phyloP scores from a whole-genome alignment of 2,888 invertebrate species.

The Aphidoletes aphidimyza region DNA sequence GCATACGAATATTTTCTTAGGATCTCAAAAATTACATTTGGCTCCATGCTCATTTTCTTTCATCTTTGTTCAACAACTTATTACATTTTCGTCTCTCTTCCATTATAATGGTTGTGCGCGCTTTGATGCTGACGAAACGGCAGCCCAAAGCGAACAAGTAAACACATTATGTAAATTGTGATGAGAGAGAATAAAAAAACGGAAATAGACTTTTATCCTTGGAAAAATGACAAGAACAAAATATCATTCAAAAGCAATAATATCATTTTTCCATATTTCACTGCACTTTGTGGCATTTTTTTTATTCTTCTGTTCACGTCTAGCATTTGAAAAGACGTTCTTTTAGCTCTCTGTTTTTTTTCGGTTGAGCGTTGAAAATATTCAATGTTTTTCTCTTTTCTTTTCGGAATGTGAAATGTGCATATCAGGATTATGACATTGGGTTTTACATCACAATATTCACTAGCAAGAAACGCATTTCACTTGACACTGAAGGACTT shows the following conservation, averaged over 20 bases:
- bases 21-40: too few species aligned
- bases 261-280: conserved; percentile 22
- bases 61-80: not conserved
- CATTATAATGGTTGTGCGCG: not conserved
- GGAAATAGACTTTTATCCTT: not conserved
- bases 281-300: conserved; percentile 1
- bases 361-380: not conserved
- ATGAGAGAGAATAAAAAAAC: too few species aligned
- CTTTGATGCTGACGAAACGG: conserved; percentile 1
- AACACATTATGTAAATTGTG: conserved; percentile 39
- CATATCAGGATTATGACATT: not conserved
- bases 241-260: not conserved
- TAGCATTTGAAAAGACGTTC: too few species aligned
- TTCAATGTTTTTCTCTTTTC: not conserved
- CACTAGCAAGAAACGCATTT: too few species aligned
- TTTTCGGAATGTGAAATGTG: not conserved
- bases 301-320: not conserved
- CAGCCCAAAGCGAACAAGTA: conserved; percentile 3
- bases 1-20: too few species aligned
- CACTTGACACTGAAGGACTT: not conserved
- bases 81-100: conserved; percentile 8
- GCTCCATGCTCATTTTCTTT: not conserved
- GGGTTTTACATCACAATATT: not conserved
- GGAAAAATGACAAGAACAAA: not conserved
- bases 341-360: too few species aligned